Evolutionary conservation across 2,888 invertebrate genomes (phyloP).

Genomic region (Muschampia plurimacula): DNA sequence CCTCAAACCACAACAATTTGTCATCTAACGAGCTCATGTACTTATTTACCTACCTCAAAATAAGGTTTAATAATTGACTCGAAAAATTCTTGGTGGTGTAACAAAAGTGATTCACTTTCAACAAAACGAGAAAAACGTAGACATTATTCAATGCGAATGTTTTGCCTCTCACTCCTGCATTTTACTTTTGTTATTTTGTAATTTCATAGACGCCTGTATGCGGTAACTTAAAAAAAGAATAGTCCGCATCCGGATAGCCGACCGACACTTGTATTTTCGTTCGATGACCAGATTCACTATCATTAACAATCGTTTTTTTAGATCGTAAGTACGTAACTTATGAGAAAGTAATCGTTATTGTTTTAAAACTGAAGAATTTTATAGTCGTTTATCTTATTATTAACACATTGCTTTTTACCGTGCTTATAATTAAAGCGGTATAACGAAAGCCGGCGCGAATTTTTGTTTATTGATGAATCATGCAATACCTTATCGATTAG

Average conservation of each 20-base stretch:
- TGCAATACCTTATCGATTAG: neutral
- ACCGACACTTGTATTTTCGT: neutral
- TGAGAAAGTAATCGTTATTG: neutral
- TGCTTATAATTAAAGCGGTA: neutral
- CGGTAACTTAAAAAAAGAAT: slow-evolving; percentile 27
- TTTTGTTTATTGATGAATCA: slow-evolving; percentile 9
- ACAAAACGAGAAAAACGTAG: slow-evolving; percentile 47
- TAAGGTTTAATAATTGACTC: slow-evolving; percentile 12
- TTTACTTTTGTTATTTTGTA: slow-evolving; percentile 39
- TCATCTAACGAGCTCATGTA: neutral
- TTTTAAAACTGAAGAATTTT: neutral
- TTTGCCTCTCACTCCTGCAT: slow-evolving; percentile 53
- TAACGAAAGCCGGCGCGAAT: neutral
- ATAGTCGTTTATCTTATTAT: neutral
- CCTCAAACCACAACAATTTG: neutral
- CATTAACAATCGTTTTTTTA: neutral
- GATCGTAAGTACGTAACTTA: neutral
- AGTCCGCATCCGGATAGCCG: slow-evolving; percentile 9
- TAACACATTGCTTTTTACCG: neutral
- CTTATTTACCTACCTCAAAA: neutral
- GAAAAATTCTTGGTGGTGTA: slow-evolving; percentile 47
- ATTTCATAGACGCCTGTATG: slow-evolving; percentile 23
- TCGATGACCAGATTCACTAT: neutral
- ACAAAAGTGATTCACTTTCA: slow-evolving; percentile 53
- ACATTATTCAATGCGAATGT: slow-evolving; percentile 42